phyloP scores from a whole-genome alignment of 2,797 vertebrate species.

The Sphaeramia orbicularis region DNA sequence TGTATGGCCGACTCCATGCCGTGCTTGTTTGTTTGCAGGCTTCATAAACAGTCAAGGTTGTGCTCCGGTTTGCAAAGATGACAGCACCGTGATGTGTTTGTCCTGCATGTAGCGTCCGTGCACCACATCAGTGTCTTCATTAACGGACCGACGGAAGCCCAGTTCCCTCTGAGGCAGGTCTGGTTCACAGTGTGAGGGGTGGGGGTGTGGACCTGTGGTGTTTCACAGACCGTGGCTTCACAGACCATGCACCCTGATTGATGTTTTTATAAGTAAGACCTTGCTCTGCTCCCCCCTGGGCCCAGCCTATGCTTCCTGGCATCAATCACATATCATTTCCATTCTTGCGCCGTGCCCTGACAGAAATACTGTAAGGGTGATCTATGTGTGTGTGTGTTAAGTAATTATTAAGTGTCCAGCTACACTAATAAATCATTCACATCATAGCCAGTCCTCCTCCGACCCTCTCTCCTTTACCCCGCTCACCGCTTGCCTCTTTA shows the following conservation, averaged over 20 bases:
- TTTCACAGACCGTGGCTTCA: constrained; percentile 73
- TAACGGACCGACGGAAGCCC: constrained; percentile 46
- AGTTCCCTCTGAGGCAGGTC: constrained; percentile 55
- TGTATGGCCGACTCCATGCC: neutral
- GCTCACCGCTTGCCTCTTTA: constrained; percentile 32
- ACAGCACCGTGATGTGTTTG: constrained; percentile 35
- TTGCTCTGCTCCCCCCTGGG: constrained; percentile 80
- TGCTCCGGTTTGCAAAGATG: constrained; percentile 13
- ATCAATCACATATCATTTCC: constrained; percentile 89
- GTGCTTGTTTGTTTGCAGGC: constrained; percentile 15
- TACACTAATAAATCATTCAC: constrained; percentile 83
- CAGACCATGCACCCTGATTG: constrained; percentile 79
- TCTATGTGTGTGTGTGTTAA: constrained; percentile 84
- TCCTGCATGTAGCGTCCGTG: constrained; percentile 31
- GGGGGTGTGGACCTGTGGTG: constrained; percentile 56
- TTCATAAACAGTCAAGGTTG: constrained; percentile 13
- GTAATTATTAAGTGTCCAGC: constrained; percentile 88
- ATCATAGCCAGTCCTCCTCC: constrained; percentile 52
- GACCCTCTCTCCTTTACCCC: constrained; percentile 47
- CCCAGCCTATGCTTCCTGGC: constrained; percentile 79
- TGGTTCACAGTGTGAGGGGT: constrained; percentile 53
- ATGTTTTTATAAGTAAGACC: constrained; percentile 89
- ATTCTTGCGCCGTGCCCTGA: constrained; percentile 80
- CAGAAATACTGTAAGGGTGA: constrained; percentile 88
- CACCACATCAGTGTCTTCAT: constrained; percentile 57